Base-by-base conservation (phyloP, 2,797 vertebrate genomes). In the Spheniscus humboldti region DNA sequence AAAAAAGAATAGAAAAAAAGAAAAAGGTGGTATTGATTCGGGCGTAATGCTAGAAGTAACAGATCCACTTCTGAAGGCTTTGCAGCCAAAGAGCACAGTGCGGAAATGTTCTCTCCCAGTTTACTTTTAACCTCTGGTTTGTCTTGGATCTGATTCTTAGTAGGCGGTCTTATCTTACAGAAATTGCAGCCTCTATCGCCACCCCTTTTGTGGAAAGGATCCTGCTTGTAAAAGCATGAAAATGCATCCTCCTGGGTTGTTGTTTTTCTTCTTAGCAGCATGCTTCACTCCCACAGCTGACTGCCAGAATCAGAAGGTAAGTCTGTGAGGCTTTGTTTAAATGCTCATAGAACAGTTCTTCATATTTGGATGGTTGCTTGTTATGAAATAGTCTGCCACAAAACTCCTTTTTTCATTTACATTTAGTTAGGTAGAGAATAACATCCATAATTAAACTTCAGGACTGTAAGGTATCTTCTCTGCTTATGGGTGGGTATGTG, bases 81-180 rank as follows among this genome's bases (percentile, higher is more conserved):
- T 86, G 77, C 82, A 89, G 91, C 90, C 91, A 91, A 94, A 88
- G 89, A 94, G 90, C 55, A 52, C 77, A 85, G 56, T 50, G 53
- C 7, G 5, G 94, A 93, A 97, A 95, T 94, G 92, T n/a, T 92
- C 92, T 92, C 69, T 92, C 89, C 35, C 67, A 78, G 64, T 96
- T 97, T 95, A 87, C 80, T 88, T 96, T 94, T 95, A 95, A 97
- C 93, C 95, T 95, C 93, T 93, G 89, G 35, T 95, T 96, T 96
- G 94, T 96, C 95, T 97, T 97, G 96, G 96, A 96, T 94, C 85
- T 96, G 93, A 93, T 85, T 95, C 80, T 92, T 89, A 81, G 96
- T 82, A 96, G 96, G 97, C 92, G 63, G 95, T 87, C 91, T 94
- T 94, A 68, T 92, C 92, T 95, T 95, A 76, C 93, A 92, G 90